Evolutionary conservation across 2,888 invertebrate species (phyloP).

Genomic region (Gerris lacustris): DNA sequence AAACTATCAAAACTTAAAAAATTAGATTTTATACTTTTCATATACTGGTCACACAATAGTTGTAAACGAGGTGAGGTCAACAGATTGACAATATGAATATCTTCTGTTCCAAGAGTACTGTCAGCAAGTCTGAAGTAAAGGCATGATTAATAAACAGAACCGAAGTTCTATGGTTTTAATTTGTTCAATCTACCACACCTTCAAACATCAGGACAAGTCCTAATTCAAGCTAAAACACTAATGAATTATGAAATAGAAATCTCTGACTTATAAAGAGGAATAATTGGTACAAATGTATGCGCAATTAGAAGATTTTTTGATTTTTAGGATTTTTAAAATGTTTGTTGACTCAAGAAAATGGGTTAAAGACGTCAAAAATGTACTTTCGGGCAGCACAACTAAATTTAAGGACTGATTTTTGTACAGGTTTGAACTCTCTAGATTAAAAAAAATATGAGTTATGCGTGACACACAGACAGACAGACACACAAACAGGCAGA

Average conservation of each 20-base stretch:
- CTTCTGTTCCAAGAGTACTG: too few relatives aligned
- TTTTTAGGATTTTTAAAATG: neutral
- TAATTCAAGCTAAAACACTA: too few relatives aligned
- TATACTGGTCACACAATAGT: too few relatives aligned
- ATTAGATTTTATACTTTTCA: too few relatives aligned
- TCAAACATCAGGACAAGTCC: too few relatives aligned
- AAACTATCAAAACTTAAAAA: too few relatives aligned
- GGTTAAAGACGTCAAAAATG: neutral
- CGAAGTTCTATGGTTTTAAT: too few relatives aligned
- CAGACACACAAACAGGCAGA: neutral
- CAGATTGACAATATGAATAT: too few relatives aligned
- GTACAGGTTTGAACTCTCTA: neutral
- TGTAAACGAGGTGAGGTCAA: too few relatives aligned
- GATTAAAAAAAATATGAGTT: neutral
- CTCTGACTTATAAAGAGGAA: neutral
- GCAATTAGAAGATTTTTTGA: neutral
- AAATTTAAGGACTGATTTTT: neutral
- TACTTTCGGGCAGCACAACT: neutral
- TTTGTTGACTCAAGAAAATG: neutral
- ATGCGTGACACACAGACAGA: neutral
- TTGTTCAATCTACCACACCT: too few relatives aligned
- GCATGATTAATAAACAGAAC: too few relatives aligned
- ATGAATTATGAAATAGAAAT: neutral
- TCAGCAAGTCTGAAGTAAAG: too few relatives aligned
- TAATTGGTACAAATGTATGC: neutral